Evolutionary conservation across 2,113 vertebrate genomes (phyloP).

Genomic region (Strix aluco): DNA sequence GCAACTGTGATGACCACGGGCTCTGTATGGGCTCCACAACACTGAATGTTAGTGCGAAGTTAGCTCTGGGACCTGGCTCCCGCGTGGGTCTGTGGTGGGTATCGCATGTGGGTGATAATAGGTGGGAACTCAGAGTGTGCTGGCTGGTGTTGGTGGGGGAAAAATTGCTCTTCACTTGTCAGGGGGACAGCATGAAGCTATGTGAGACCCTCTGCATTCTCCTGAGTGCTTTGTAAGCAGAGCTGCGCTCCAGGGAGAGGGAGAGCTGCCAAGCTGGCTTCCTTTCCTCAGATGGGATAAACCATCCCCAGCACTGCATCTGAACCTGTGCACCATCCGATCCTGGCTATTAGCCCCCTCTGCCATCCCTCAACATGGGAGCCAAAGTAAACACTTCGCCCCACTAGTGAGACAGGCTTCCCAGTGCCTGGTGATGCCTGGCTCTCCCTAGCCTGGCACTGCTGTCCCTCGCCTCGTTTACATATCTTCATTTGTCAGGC

Average conservation of each 20-base stretch:
- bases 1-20: neutral
- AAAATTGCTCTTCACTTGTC: neutral
- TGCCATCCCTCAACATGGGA: neutral
- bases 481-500: slow-evolving; percentile 22
- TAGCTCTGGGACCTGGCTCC: neutral
- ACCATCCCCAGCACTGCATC: neutral
- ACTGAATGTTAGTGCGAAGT: rapidly evolving
- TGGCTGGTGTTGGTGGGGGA: neutral
- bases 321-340: rapidly evolving
- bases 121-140: neutral
- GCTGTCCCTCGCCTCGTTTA: neutral
- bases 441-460: neutral
- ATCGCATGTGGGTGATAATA: rapidly evolving
- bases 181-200: neutral
- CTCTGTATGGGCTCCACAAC: rapidly evolving
- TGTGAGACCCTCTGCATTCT: neutral
- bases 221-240: neutral
- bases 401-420: neutral
- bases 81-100: rapidly evolving
- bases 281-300: neutral
- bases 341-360: neutral
- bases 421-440: neutral
- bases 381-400: neutral
- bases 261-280: neutral
- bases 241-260: neutral